Percentiles rank a stretch among this genome's conserved stretches.
phyloP scores from a whole-genome alignment of 2,888 invertebrate species.

The Lepidocyrtinus sp. region DNA sequence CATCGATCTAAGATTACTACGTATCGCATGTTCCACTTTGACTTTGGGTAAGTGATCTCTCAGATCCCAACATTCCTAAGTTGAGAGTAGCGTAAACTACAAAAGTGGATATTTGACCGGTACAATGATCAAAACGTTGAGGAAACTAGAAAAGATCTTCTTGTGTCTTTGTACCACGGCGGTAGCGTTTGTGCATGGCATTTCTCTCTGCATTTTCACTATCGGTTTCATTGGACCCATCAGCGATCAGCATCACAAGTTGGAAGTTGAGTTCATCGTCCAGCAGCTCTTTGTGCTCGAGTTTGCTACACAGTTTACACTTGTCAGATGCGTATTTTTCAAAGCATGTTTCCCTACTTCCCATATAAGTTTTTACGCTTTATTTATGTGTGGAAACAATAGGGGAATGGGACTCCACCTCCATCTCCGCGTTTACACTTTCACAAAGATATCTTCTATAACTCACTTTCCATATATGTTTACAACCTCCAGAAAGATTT shows the following conservation, averaged over 20 bases:
- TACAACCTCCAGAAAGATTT: slow-evolving; percentile 10
- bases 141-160: neutral
- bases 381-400: slow-evolving; percentile 30
- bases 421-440: slow-evolving; percentile 46
- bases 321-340: slow-evolving; percentile 10
- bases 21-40: no score
- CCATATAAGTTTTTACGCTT: neutral
- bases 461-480: neutral
- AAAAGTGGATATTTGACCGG: no score
- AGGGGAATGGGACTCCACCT: slow-evolving; percentile 50
- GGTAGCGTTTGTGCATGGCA: neutral
- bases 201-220: neutral
- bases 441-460: slow-evolving; percentile 21
- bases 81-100: no score
- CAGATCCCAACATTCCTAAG: no score
- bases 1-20: no score
- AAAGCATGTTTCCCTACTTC: neutral
- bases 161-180: neutral
- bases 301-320: neutral
- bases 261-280: slow-evolving; percentile 17
- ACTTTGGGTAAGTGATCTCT: no score
- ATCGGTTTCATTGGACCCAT: neutral
- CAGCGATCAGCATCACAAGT: neutral
- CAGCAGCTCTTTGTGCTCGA: neutral
- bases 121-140: neutral